phyloP scores from a whole-genome alignment of 1,140 invertebrate species.

The Pseudomyrmex sp. region DNA sequence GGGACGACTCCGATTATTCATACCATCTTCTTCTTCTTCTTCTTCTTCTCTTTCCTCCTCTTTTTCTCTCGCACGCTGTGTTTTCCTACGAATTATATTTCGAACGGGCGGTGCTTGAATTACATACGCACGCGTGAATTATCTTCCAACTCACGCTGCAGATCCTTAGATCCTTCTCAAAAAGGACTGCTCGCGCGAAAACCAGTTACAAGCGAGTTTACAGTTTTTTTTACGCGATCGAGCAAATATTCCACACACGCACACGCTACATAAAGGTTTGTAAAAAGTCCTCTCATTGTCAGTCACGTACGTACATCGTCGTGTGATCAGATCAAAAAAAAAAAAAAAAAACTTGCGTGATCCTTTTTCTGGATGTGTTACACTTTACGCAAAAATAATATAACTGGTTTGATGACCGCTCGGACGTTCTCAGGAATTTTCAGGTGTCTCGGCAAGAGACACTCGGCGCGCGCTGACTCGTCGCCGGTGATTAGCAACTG shows the following conservation, averaged over 20 bases:
- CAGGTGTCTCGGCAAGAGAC: background rate
- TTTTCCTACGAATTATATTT: conserved; percentile 7
- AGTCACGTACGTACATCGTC: too few relatives aligned
- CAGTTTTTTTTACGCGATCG: background rate
- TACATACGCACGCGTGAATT: conserved; percentile 24
- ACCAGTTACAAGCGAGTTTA: background rate
- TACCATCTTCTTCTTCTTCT: background rate
- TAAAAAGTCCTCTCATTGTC: too few relatives aligned
- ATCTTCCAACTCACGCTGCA: background rate
- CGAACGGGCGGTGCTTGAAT: background rate
- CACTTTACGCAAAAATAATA: too few relatives aligned
- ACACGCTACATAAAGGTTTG: too few relatives aligned
- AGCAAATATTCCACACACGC: too few relatives aligned
- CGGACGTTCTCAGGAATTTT: background rate
- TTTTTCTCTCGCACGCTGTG: background rate
- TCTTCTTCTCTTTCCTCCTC: too few relatives aligned
- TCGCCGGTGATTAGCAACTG: conserved; percentile 25
- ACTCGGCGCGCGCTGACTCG: background rate
- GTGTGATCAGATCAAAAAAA: too few relatives aligned
- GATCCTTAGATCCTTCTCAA: background rate
- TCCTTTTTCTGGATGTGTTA: too few relatives aligned
- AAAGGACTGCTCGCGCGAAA: background rate
- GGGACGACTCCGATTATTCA: conserved; percentile 26
- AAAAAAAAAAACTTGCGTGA: too few relatives aligned
- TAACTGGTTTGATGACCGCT: too few relatives aligned